Evolutionary conservation across 2,797 vertebrate genomes (phyloP).

Genomic region (Gobio occitaniae): DNA sequence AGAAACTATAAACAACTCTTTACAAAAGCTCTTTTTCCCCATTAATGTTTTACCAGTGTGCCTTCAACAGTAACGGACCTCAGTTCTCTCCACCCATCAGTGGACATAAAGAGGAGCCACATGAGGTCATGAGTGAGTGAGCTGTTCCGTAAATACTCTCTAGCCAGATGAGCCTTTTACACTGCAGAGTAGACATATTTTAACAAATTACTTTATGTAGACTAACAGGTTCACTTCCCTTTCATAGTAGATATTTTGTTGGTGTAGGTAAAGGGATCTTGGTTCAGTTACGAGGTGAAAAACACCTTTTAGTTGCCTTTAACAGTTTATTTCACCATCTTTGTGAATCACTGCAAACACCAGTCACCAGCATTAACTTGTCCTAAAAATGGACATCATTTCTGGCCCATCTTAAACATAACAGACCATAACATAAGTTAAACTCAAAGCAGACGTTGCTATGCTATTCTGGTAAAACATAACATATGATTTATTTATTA

Average conservation of each 20-base stretch:
- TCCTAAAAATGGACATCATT: constrained; percentile 1
- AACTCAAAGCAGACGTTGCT: constrained; percentile 46
- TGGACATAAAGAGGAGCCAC: constrained; percentile 56
- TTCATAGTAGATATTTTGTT: constrained; percentile 6
- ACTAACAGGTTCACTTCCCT: not conserved
- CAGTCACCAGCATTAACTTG: not conserved
- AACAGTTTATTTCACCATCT: constrained; percentile 1
- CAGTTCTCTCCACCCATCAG: constrained; percentile 52
- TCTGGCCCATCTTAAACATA: constrained; percentile 28
- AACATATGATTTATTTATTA: constrained; percentile 16
- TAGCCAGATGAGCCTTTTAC: constrained; percentile 8
- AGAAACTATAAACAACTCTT: constrained; percentile 42
- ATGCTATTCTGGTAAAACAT: constrained; percentile 13
- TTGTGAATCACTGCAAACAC: not conserved
- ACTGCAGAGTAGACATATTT: constrained; percentile 4
- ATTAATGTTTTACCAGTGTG: constrained; percentile 50
- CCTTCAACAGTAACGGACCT: constrained; percentile 54
- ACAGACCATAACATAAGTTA: not conserved
- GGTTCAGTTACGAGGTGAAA: not conserved
- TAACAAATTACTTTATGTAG: constrained; percentile 10
- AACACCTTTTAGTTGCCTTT: not conserved
- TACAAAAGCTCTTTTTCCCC: constrained; percentile 49
- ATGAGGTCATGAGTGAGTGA: constrained; percentile 60
- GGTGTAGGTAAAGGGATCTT: not conserved
- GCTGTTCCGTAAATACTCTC: constrained; percentile 53